A percentile compares a stretch with the other conserved stretches of the same genome.
Conservation (phyloP, 2,113 vertebrate species). For the Psittacus erithacus region DNA sequence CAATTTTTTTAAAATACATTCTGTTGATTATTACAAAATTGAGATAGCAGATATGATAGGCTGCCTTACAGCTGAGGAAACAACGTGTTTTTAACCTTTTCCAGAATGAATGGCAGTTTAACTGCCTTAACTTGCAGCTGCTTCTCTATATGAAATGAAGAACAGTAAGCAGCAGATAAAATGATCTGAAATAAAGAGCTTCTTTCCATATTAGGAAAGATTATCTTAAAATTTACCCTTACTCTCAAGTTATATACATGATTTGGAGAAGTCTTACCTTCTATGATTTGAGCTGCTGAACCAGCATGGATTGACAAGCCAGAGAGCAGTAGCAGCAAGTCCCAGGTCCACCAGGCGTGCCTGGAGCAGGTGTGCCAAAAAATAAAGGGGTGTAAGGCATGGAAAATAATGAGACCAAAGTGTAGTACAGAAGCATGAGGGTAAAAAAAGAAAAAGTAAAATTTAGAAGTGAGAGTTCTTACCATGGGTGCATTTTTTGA, state of each 20-base stretch:
- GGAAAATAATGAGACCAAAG: not conserved
- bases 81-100: not conserved
- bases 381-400: accelerated
- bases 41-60: not conserved
- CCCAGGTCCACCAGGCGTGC: conserved; percentile 42
- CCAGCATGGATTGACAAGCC: conserved; percentile 40
- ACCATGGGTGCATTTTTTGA: conserved; percentile 65
- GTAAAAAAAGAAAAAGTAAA: not conserved
- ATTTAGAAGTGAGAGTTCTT: conserved; percentile 22
- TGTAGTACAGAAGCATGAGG: not conserved
- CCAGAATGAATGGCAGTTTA: conserved; percentile 4
- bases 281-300: conserved; percentile 63
- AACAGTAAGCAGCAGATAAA: not conserved
- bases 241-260: not conserved
- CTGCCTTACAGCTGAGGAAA: not conserved
- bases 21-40: not conserved
- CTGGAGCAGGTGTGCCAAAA: conserved; percentile 52
- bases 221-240: not conserved
- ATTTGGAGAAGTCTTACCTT: conserved; percentile 66
- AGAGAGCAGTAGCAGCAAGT: conserved; percentile 34
- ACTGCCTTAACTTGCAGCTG: not conserved
- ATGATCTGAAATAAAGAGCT: not conserved
- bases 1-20: not conserved
- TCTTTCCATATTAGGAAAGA: not conserved
- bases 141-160: not conserved